Evolutionary conservation across 2,113 vertebrate species (phyloP).

Genomic region (Engystomops pustulosus): DNA sequence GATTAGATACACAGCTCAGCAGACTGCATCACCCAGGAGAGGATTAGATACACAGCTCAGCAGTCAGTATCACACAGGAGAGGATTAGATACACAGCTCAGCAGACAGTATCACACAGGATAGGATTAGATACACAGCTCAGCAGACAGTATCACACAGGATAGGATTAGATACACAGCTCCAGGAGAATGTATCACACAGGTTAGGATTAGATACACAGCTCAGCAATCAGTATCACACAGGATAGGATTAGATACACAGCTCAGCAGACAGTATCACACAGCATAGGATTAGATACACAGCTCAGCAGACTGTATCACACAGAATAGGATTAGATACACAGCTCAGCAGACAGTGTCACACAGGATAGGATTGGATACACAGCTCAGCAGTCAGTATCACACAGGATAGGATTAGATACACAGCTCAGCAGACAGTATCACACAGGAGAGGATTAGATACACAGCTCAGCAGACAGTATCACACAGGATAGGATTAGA

Average conservation of each 20-base stretch:
- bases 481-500: too few relatives aligned
- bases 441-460: background rate
- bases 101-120: background rate
- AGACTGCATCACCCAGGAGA: background rate
- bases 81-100: background rate
- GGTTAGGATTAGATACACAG: background rate
- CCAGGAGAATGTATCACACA: too few relatives aligned
- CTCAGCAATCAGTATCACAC: background rate
- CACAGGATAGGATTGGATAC: background rate
- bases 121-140: background rate
- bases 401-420: background rate
- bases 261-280: background rate
- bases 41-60: background rate
- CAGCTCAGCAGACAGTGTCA: background rate
- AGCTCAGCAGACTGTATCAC: background rate
- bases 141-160: background rate
- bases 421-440: background rate
- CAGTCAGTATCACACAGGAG: background rate
- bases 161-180: background rate
- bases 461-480: background rate
- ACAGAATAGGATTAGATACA: constrained; percentile 1
- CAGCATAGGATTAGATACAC: background rate
- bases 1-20: constrained; percentile 2
- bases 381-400: background rate
- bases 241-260: constrained; percentile 10